phyloP scores from a whole-genome alignment of 1,140 invertebrate genomes.

The Lamellibrachia luymesi region DNA sequence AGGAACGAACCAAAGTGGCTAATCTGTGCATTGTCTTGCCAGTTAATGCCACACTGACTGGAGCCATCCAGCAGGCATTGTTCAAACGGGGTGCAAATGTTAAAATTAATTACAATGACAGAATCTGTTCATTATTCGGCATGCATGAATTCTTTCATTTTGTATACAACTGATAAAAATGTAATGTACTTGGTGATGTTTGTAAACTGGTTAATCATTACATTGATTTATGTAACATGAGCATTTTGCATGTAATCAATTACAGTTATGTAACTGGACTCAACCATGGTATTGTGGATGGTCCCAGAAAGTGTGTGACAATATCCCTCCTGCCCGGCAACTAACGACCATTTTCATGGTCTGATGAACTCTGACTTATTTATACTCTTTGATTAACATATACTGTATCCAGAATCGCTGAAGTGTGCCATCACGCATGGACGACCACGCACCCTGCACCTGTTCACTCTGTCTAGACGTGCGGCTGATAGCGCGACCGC shows the following conservation, averaged over 20 bases:
- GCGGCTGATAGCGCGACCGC: background rate
- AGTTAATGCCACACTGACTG: background rate
- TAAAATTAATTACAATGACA: background rate
- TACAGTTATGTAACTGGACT: background rate
- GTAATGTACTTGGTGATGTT: too few species aligned
- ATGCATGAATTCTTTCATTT: too few species aligned
- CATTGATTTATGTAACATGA: too few species aligned
- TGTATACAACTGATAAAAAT: too few species aligned
- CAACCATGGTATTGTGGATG: background rate
- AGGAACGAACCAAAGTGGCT: background rate
- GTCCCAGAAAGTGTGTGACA: background rate
- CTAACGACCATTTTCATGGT: background rate
- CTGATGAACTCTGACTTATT: background rate
- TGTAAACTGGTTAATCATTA: too few species aligned
- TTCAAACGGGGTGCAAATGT: background rate
- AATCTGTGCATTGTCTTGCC: background rate
- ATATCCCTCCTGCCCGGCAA: background rate
- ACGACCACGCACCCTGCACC: background rate
- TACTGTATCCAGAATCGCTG: background rate
- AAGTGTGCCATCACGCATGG: background rate
- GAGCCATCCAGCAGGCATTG: background rate
- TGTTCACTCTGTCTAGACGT: background rate
- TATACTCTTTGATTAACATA: slow-evolving; percentile 1
- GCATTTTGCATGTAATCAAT: too few species aligned
- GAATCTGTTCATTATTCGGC: too few species aligned